Conservation (phyloP, 2,888 invertebrate genomes). For the Meteorus cinctellus region DNA sequence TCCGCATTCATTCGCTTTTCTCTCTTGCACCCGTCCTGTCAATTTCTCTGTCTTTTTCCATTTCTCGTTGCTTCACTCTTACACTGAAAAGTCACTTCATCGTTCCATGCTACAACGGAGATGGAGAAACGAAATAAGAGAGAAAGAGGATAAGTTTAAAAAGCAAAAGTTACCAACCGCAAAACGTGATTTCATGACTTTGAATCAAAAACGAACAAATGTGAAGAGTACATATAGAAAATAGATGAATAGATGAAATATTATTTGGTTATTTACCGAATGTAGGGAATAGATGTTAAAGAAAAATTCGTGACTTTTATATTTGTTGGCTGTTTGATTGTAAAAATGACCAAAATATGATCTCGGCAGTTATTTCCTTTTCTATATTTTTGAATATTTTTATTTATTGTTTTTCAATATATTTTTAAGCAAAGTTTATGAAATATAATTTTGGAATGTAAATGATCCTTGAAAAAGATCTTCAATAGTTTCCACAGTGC, state of each 20-base stretch:
- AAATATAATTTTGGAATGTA: too few relatives aligned
- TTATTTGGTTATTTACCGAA: too few relatives aligned
- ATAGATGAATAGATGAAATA: constrained; percentile 39
- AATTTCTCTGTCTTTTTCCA: constrained; percentile 10
- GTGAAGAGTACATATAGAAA: neutral
- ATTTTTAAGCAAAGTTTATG: too few relatives aligned
- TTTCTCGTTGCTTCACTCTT: constrained; percentile 21
- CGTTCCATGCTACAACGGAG: constrained; percentile 17
- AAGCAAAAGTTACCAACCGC: constrained; percentile 58
- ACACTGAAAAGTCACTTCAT: constrained; percentile 40
- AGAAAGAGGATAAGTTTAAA: constrained; percentile 52
- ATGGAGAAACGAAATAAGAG: constrained; percentile 37
- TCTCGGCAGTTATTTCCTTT: too few relatives aligned
- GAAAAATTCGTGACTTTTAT: too few relatives aligned
- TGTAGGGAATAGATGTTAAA: too few relatives aligned
- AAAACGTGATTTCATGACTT: constrained; percentile 63
- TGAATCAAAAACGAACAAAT: constrained; percentile 40
- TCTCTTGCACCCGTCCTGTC: constrained; percentile 13
- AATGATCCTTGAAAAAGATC: too few relatives aligned
- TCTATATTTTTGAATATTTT: too few relatives aligned
- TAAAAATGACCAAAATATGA: too few relatives aligned
- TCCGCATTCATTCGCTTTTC: constrained; percentile 23
- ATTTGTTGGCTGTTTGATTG: too few relatives aligned
- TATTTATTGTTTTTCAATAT: too few relatives aligned
- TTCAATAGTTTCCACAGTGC: too few relatives aligned